Evolutionary conservation across 1,140 invertebrate genomes (phyloP), one percentile per base, ranked within the genome.

Genomic region (Orchestia grillus): DNA sequence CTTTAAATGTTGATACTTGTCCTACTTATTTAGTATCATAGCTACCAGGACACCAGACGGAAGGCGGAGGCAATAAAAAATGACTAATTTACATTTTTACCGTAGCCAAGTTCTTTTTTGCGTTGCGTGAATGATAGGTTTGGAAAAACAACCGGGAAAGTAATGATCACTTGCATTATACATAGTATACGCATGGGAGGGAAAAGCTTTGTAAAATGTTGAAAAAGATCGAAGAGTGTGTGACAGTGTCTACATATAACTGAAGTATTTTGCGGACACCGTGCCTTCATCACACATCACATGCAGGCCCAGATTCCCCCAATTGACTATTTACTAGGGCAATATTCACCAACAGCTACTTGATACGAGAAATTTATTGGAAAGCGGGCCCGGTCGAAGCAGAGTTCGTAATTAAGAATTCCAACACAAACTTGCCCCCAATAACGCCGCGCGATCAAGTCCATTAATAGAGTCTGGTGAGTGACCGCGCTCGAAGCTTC

Each of bases 341-440:
- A 42, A 90, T 11, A 90, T 44, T 90, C 28, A 90, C 88, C 36
- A 90, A 41, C 88, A 42, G 88, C 23, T 4, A 90, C 43, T 28
- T 40, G 44, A 94, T 40, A 16, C 92, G 19, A 1, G 44, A 44
- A 94, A 94, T 94, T 94, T 47, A 94, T 94, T 44, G 92, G 92
- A 45, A 94, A 94, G 44, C 47, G 92, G 44, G 41, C 6, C 16
- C 23, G 44, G 92, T 90, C 88, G 92, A 3, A 47, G 43, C 43
- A 47, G 40, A 94, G 43, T 94, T 94, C 44, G 6, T 94, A 94
- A 94, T 94, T 94, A 94, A 94, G 92, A 94, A 94, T 47, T 94
- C 92, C 92, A 44, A 94, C 44, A 44, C 92, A 45, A 94, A 94
- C 92, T 94, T 94, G 41, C 44, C 43, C 41, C 44, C 44, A 44